Evolutionary conservation across 2,888 invertebrate species (phyloP).

Genomic region (Philhelius pedissequus): DNA sequence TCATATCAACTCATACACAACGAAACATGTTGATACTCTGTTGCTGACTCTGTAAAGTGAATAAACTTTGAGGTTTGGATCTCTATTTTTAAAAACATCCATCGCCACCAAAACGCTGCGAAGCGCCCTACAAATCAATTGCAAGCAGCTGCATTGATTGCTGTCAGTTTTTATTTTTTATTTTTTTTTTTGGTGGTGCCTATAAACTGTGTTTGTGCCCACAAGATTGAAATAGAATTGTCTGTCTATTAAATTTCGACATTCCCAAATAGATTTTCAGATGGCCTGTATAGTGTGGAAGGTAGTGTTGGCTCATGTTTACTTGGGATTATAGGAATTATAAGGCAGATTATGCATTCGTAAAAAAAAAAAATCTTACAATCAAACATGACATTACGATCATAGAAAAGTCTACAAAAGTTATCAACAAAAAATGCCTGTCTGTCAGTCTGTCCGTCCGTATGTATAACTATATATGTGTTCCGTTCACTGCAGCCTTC

Average conservation of each 20-base stretch:
- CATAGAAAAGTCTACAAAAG: too few species aligned
- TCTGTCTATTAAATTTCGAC: constrained; percentile 43
- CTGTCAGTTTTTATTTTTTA: constrained; percentile 9
- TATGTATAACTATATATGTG: too few species aligned
- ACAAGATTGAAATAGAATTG: constrained; percentile 9
- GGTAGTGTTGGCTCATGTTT: neutral
- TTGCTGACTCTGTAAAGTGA: constrained; percentile 11
- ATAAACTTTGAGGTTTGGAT: constrained; percentile 49
- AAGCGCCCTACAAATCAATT: constrained; percentile 54
- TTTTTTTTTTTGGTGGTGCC: neutral
- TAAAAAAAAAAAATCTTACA: too few species aligned
- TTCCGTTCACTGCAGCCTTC: too few species aligned
- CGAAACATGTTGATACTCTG: neutral
- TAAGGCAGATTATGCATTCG: too few species aligned
- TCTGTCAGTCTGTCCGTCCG: too few species aligned
- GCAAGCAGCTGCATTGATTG: constrained; percentile 60
- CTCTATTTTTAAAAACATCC: constrained; percentile 41
- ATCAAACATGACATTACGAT: too few species aligned
- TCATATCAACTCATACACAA: constrained; percentile 7
- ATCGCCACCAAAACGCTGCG: constrained; percentile 10
- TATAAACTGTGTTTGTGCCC: neutral
- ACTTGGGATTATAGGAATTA: too few species aligned
- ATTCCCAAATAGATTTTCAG: constrained; percentile 11
- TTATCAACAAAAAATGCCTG: too few species aligned
- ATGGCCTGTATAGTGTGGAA: neutral